Conservation (phyloP, 2,888 invertebrate genomes). For the Orthosia gothica region DNA sequence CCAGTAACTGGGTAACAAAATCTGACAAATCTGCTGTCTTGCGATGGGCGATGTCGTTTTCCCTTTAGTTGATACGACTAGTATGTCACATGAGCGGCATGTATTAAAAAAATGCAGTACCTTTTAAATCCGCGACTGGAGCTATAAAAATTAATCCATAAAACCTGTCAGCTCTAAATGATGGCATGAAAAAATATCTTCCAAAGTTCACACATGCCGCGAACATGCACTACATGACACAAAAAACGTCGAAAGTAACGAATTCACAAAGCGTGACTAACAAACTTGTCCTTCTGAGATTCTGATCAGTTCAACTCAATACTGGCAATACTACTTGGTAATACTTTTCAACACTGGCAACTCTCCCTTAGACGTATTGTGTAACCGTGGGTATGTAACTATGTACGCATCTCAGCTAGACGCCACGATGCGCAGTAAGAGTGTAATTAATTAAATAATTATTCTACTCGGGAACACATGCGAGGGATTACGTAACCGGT, state of each 20-base stretch:
- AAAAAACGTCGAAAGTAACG: slow-evolving; percentile 59
- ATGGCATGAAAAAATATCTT: slow-evolving; percentile 26
- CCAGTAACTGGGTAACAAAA: too few relatives aligned
- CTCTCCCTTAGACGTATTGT: slow-evolving; percentile 63
- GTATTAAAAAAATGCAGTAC: not conserved
- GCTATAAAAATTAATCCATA: not conserved
- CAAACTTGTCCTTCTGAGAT: slow-evolving; percentile 68
- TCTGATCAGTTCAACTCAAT: slow-evolving; percentile 56
- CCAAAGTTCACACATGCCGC: slow-evolving; percentile 22
- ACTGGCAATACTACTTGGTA: slow-evolving; percentile 31
- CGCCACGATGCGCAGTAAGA: slow-evolving; percentile 69
- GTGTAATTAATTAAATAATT: slow-evolving; percentile 81
- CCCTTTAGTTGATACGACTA: too few relatives aligned
- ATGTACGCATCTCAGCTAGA: slow-evolving; percentile 48
- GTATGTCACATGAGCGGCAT: too few relatives aligned
- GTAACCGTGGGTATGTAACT: slow-evolving; percentile 53
- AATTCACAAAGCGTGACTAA: slow-evolving; percentile 69
- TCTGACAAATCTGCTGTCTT: too few relatives aligned
- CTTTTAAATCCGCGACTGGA: not conserved
- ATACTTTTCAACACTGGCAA: slow-evolving; percentile 45
- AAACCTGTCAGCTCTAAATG: slow-evolving; percentile 14
- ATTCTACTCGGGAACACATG: slow-evolving; percentile 73
- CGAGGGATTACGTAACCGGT: slow-evolving; percentile 75
- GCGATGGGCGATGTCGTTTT: too few relatives aligned
- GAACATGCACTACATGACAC: slow-evolving; percentile 39